Conservation (phyloP, 2,888 invertebrate species). For the Cyrtodaria siliqua region DNA sequence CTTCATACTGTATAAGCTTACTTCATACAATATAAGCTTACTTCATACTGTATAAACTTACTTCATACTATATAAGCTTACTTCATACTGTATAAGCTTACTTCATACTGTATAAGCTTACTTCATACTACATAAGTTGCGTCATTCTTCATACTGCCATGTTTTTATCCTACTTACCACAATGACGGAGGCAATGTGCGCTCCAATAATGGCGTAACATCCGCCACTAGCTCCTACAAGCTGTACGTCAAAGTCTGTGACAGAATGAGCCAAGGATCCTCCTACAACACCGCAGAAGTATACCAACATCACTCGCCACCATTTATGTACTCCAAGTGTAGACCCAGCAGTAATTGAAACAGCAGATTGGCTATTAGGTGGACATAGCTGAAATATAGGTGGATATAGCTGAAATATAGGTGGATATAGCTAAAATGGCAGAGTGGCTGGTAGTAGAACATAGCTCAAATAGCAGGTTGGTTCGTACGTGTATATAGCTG, state of each 20-base stretch:
- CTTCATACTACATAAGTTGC: too few relatives aligned
- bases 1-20: not conserved
- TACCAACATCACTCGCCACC: conserved; percentile 94
- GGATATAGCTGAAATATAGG: not conserved
- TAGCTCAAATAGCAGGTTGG: too few relatives aligned
- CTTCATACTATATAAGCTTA: too few relatives aligned
- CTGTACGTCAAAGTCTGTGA: conserved; percentile 87
- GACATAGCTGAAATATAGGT: conserved; percentile 89
- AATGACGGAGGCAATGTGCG: conserved; percentile 96
- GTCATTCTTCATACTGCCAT: not conserved
- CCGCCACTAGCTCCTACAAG: conserved; percentile 98
- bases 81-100: too few relatives aligned
- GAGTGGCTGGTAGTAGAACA: conserved; percentile 97
- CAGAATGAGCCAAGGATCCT: conserved; percentile 87
- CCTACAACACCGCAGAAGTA: conserved; percentile 86
- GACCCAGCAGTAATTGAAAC: conserved; percentile 96
- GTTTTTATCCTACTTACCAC: conserved; percentile 88
- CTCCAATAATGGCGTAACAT: conserved; percentile 96
- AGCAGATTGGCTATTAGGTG: conserved; percentile 97
- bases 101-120: too few relatives aligned
- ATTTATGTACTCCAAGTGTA: conserved; percentile 97
- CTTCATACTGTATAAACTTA: too few relatives aligned
- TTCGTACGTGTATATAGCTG: too few relatives aligned
- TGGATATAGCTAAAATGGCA: too few relatives aligned
- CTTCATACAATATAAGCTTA: too few relatives aligned